These are phyloP conservation scores for Salarias fasciatus DNA, from an alignment of 2,797 vertebrate species.

Conservation along the genomic window DNA sequence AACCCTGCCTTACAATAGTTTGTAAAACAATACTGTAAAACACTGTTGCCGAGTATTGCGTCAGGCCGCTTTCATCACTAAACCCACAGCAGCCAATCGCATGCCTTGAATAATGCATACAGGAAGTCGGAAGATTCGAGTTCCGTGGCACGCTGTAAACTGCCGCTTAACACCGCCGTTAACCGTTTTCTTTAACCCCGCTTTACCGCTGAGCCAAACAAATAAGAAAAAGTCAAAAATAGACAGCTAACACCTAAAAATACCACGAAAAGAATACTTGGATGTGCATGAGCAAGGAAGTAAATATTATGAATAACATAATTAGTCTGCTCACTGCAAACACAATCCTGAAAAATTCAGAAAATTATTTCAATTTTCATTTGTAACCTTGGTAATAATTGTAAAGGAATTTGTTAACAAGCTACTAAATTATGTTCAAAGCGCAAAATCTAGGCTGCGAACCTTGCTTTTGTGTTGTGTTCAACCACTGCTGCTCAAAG, in stretches of 20 bases:
- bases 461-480: slow-evolving; percentile 65
- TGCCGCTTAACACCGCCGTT: slow-evolving; percentile 27
- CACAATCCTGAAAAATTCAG: slow-evolving; percentile 38
- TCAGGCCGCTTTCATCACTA: slow-evolving; percentile 80
- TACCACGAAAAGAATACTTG: slow-evolving; percentile 6
- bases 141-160: slow-evolving; percentile 48
- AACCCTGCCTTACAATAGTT: slow-evolving; percentile 76
- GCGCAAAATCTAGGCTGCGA: slow-evolving; percentile 60
- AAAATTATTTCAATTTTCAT: slow-evolving; percentile 58
- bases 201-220: slow-evolving; percentile 16
- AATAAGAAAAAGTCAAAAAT: slow-evolving; percentile 16
- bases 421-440: slow-evolving; percentile 75
- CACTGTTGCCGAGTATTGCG: slow-evolving; percentile 77
- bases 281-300: slow-evolving; percentile 13
- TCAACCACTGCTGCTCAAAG: slow-evolving; percentile 65
- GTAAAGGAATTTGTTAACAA: slow-evolving; percentile 73
- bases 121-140: slow-evolving; percentile 70
- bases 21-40: slow-evolving; percentile 83
- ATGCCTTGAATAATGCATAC: slow-evolving; percentile 78
- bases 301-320: slow-evolving; percentile 30
- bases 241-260: slow-evolving; percentile 14
- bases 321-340: slow-evolving; percentile 26
- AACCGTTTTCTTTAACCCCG: slow-evolving; percentile 45
- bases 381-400: slow-evolving; percentile 66
- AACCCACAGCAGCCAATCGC: slow-evolving; percentile 75